Base-by-base conservation (phyloP, 2,113 vertebrate species). In the Merops nubicus region DNA sequence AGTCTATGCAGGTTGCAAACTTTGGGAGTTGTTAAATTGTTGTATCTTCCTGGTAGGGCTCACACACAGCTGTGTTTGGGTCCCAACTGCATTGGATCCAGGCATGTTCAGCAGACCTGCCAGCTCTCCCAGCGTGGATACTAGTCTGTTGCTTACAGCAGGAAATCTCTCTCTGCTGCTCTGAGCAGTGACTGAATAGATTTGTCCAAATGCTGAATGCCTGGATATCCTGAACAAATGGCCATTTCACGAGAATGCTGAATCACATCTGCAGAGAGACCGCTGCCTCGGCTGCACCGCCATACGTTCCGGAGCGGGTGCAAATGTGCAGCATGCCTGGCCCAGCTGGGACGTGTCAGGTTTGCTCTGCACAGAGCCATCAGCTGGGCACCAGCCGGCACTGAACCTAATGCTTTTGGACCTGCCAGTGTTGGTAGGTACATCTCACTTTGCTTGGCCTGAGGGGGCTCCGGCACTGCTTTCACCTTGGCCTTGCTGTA, bases 51-150 rank as follows among this genome's bases (percentile, higher is more conserved):
- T 23, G 20, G 75, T 60, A 40, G 78, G 88, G 75, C 85, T 93
- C 67, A 16, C 5, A 4, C 78, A 60, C 91, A 95, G 91, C 92
- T 92, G 96, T 68, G 78, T 45, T 70, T 77, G 79, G 28, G 85
- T 94, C 92, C 70, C 95, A 93, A 18, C 75, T 57, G 75, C 79
- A 65, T 0, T 47, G 42, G 59, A 69, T 65, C 11, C 74, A 56
- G 88, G 53, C 70, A 50, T 1, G 29, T 42, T 17, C 51, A 3
- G 4, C 82, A 68, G 90, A 43, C 18, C 62, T 17, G 62, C 92
- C 82, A 85, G 92, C 79, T 65, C 74, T 72, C 88, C 91, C 90
- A 88, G 57, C 0, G 0, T 17, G 60, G 73, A 89, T 15, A 8
- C 45, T 34, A 7, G 8, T 14, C 73, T 75, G 53, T 1, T 82